These are phyloP conservation scores for Zapus hudsonius DNA, from an alignment of 2,113 vertebrate species.

Conservation along the genomic window DNA sequence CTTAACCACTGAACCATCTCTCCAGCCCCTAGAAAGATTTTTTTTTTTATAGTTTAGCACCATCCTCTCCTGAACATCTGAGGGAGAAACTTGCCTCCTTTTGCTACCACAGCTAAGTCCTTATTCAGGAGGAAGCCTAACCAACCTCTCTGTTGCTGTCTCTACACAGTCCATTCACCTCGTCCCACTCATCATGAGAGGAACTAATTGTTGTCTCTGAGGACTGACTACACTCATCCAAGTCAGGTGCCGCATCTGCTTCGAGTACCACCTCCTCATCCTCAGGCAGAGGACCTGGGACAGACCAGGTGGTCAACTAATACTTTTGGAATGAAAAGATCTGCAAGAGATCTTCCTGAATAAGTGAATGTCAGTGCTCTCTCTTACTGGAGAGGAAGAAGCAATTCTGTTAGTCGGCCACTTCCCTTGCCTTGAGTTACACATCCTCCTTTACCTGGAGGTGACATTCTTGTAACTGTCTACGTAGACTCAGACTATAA, in stretches of 20 bases:
- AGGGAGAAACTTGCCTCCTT: not conserved
- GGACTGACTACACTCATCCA: not conserved
- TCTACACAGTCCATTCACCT: not conserved
- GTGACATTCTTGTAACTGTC: not conserved
- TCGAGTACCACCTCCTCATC: too few relatives aligned
- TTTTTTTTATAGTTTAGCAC: not conserved
- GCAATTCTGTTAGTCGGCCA: not conserved
- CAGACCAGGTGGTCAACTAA: not conserved
- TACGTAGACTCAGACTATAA: not conserved
- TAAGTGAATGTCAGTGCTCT: not conserved
- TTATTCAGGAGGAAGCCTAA: not conserved
- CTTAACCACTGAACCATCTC: too few relatives aligned
- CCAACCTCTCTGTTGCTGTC: not conserved
- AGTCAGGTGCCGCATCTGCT: not conserved
- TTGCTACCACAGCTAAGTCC: accelerated
- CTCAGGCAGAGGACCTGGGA: not conserved
- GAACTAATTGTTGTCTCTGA: too few relatives aligned
- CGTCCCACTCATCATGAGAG: not conserved
- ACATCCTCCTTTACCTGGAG: accelerated
- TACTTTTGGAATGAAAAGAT: not conserved
- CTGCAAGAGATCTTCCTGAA: not conserved
- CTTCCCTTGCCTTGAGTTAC: not conserved
- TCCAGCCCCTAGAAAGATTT: too few relatives aligned
- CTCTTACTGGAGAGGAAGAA: not conserved
- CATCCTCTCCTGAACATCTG: accelerated